Evolutionary conservation across 2,113 vertebrate species (phyloP), one percentile per base, ranked within the genome.

Genomic region (Casuarius casuarius): DNA sequence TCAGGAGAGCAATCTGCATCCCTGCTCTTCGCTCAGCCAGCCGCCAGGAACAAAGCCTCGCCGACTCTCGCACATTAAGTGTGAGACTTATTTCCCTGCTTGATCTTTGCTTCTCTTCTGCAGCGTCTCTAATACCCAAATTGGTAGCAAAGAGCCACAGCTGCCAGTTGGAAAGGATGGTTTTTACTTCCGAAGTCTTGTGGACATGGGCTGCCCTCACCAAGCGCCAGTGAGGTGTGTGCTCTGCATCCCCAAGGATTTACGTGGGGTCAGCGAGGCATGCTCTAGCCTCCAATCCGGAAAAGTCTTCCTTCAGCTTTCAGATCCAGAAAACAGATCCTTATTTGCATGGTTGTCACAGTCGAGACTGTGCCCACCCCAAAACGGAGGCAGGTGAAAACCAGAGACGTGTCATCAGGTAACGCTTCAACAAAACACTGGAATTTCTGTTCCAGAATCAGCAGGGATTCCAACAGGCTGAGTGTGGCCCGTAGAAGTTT

Each of bases 191-290:
- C n/a, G n/a, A 56, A 29, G 38, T 23, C 33, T 17, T 42, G 46
- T 38, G 33, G 76, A 26, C 25, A 26, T 25, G 20, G 16, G 22
- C 16, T 31, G 26, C 38, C 58, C 35, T 13, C 28, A 13, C 29
- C 11, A 0, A 1, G 6, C 3, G 3, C 15, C 9, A 1, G 40
- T 12, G 2, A 3, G 33, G 54, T 1, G 21, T 49, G 26, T 1
- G 3, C 80, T 58, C 49, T 58, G 42, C 35, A 22, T 17, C 56
- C 38, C 54, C 46, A 62, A 51, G 38, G 15, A 29, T 58, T 44
- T 13, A 6, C 8, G 1, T 12, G 20, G 23, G 21, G 29, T 10
- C 54, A 65, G 84, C 20, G 40, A 29, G 44, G 11, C 33, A 6
- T 0, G 1, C 18, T 46, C 48, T 44, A 49, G 18, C 75, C 35